Evolutionary conservation across 1,140 invertebrate genomes (phyloP).

Genomic region (Dreissena rostriformis): DNA sequence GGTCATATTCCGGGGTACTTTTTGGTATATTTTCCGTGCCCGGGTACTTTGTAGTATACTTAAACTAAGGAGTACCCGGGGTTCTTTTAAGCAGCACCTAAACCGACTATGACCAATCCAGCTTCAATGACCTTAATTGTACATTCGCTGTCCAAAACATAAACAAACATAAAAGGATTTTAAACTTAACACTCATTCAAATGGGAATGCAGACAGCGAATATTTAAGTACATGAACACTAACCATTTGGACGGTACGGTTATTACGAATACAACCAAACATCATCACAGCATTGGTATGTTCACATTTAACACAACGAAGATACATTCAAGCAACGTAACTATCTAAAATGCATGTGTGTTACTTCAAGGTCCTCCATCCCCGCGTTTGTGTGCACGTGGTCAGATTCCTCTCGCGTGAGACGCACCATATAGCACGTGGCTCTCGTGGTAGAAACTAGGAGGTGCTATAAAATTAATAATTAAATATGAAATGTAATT

Average conservation of each 20-base stretch:
- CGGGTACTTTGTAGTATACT: background rate
- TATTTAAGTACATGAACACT: background rate
- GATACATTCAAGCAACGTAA: background rate
- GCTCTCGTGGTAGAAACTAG: slow-evolving; percentile 14
- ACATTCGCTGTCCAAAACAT: background rate
- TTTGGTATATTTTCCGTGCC: background rate
- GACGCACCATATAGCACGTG: slow-evolving; percentile 25
- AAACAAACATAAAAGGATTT: too few relatives aligned
- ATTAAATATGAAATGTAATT: background rate
- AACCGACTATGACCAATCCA: background rate
- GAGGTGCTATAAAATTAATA: slow-evolving; percentile 16
- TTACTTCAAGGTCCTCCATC: slow-evolving; percentile 38
- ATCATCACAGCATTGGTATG: background rate
- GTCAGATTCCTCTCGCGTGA: slow-evolving; percentile 19
- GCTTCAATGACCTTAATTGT: background rate
- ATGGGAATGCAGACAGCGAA: background rate
- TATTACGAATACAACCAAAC: too few relatives aligned
- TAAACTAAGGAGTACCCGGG: background rate
- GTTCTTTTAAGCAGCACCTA: too few relatives aligned
- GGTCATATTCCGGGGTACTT: too few relatives aligned
- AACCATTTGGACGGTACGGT: background rate
- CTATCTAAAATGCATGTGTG: background rate
- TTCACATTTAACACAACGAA: background rate
- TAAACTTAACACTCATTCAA: background rate
- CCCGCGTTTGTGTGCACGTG: slow-evolving; percentile 28